Evolutionary conservation across 1,140 invertebrate species (phyloP).

Genomic region (Papilio dardanus): DNA sequence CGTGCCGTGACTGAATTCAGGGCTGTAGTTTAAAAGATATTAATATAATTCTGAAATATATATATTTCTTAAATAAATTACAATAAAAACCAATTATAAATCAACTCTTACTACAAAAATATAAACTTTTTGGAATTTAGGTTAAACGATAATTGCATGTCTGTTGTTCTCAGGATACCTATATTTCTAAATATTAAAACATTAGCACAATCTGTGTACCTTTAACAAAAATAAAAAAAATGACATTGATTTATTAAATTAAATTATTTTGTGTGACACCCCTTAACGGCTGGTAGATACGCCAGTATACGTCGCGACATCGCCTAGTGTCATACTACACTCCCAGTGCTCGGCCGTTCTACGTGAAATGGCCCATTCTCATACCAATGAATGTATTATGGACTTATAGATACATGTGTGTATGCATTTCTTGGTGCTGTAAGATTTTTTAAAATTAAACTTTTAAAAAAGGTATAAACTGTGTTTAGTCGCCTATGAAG

Average conservation of each 20-base stretch:
- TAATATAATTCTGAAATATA: background rate
- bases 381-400: background rate
- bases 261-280: background rate
- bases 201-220: too few relatives aligned
- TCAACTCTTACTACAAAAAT: too few relatives aligned
- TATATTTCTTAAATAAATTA: background rate
- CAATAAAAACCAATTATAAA: background rate
- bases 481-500: too few relatives aligned
- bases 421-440: background rate
- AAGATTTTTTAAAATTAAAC: too few relatives aligned
- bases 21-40: constrained; percentile 1
- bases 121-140: too few relatives aligned
- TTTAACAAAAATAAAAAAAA: too few relatives aligned
- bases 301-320: background rate
- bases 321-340: background rate
- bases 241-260: background rate
- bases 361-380: background rate
- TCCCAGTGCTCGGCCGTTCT: background rate
- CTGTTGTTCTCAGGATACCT: too few relatives aligned
- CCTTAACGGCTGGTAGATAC: background rate
- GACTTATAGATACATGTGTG: background rate
- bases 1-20: constrained; percentile 23
- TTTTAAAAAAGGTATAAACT: too few relatives aligned
- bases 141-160: too few relatives aligned
- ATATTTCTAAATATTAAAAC: too few relatives aligned